A percentile compares a stretch with the other conserved stretches of the same genome.
phyloP scores from a whole-genome alignment of 2,113 vertebrate genomes.

The Stegastes partitus region DNA sequence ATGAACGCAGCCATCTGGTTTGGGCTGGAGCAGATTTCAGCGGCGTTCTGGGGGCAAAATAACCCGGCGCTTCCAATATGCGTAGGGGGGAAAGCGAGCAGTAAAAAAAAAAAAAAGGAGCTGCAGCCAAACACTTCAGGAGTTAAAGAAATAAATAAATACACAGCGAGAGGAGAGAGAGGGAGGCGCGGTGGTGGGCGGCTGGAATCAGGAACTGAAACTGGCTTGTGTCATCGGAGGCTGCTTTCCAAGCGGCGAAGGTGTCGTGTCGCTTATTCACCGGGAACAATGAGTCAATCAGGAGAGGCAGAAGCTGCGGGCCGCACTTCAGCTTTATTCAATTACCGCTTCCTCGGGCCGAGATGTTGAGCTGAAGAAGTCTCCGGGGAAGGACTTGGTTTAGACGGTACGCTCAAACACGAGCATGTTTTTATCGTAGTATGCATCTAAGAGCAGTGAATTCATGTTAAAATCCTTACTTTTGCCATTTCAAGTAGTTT shows the following conservation, averaged over 20 bases:
- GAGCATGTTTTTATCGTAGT: background rate
- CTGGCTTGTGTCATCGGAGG: slow-evolving; percentile 62
- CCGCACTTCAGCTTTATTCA: slow-evolving; percentile 61
- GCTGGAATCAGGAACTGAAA: slow-evolving; percentile 60
- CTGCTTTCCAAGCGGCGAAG: slow-evolving; percentile 65
- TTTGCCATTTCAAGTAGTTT: no score
- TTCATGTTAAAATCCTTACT: no score
- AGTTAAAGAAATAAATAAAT: slow-evolving; percentile 60
- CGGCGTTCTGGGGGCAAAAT: slow-evolving; percentile 84
- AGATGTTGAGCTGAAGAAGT: slow-evolving; percentile 40
- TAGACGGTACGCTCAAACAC: background rate
- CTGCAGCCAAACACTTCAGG: slow-evolving; percentile 72
- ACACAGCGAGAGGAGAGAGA: background rate
- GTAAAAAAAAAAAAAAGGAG: slow-evolving; percentile 39
- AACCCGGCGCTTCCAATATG: slow-evolving; percentile 83
- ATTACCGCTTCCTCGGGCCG: slow-evolving; percentile 52
- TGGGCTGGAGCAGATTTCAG: slow-evolving; percentile 85
- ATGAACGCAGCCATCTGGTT: slow-evolving; percentile 86
- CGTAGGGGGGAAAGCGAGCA: slow-evolving; percentile 54
- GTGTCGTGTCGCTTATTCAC: slow-evolving; percentile 69
- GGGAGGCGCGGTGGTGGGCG: slow-evolving; percentile 62
- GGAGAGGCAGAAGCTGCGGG: slow-evolving; percentile 41
- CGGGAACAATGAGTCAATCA: slow-evolving; percentile 69
- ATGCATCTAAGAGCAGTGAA: background rate
- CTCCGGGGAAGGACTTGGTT: slow-evolving; percentile 29